Evolutionary conservation across 2,113 vertebrate species (phyloP).

Genomic region (Peromyscus leucopus): DNA sequence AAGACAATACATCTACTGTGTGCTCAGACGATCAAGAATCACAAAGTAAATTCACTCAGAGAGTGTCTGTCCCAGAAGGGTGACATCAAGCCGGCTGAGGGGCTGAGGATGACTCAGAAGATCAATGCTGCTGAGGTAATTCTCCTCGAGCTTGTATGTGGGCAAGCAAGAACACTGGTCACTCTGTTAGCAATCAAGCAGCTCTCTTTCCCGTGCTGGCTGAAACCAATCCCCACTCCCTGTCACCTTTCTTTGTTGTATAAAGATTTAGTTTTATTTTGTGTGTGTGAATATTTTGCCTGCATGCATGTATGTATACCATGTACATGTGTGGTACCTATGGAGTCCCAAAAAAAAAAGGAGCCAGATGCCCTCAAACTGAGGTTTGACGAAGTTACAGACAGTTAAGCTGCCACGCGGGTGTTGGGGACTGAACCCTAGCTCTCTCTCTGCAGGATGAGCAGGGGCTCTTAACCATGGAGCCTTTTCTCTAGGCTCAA

Average conservation of each 20-base stretch:
- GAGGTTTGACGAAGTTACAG: neutral
- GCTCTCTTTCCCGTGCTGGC: neutral
- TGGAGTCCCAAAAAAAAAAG: neutral
- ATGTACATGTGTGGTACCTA: neutral
- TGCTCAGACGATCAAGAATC: neutral
- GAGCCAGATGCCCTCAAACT: neutral
- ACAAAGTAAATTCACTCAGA: neutral
- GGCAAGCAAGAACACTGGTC: neutral
- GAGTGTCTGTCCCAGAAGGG: neutral
- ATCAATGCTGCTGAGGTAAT: neutral
- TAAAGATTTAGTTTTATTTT: neutral
- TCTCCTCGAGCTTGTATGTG: neutral
- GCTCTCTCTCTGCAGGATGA: neutral
- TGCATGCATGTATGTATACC: neutral
- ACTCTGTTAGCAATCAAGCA: constrained; percentile 19
- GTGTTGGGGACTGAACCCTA: neutral
- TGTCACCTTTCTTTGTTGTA: neutral
- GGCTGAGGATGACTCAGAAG: neutral
- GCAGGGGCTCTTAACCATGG: neutral
- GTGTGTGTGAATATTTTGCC: neutral
- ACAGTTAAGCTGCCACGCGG: neutral
- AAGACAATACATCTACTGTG: neutral
- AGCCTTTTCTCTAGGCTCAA: neutral
- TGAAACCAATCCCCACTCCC: neutral
- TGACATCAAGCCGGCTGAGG: neutral